phyloP scores from a whole-genome alignment of 1,140 invertebrate genomes.

The Solenopsis fugax region DNA sequence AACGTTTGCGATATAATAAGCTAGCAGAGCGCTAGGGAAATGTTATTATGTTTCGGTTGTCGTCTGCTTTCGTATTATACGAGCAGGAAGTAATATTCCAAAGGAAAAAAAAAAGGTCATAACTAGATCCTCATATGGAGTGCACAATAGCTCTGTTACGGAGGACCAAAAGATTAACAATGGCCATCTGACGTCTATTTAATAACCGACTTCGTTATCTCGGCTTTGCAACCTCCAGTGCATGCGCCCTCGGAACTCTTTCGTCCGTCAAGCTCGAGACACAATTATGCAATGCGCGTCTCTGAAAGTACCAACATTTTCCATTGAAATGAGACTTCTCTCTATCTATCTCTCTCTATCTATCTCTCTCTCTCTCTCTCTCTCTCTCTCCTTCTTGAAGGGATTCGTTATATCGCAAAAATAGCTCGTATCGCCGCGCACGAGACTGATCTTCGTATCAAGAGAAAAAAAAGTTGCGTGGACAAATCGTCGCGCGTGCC shows the following conservation, averaged over 20 bases:
- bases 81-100: slow-evolving; percentile 13
- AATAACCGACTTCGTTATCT: slow-evolving; percentile 60
- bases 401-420: slow-evolving; percentile 68
- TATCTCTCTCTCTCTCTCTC: background rate
- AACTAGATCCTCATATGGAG: slow-evolving; percentile 10
- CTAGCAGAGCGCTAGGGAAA: background rate
- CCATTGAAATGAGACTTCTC: slow-evolving; percentile 31
- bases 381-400: background rate
- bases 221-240: slow-evolving; percentile 32
- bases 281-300: slow-evolving; percentile 38
- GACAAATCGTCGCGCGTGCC: background rate
- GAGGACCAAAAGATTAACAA: slow-evolving; percentile 61
- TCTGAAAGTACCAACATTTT: slow-evolving; percentile 29
- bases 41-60: slow-evolving; percentile 17
- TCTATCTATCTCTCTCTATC: background rate
- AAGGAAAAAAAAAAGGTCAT: slow-evolving; percentile 30
- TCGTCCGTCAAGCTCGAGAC: slow-evolving; percentile 37
- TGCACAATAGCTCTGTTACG: slow-evolving; percentile 32
- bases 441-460: slow-evolving; percentile 19
- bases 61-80: background rate
- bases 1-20: slow-evolving; percentile 5
- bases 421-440: slow-evolving; percentile 53
- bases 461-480: background rate
- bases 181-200: slow-evolving; percentile 59
- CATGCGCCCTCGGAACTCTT: slow-evolving; percentile 27